Evolutionary conservation across 2,888 invertebrate genomes (phyloP).

Genomic region (Dryocosmus kuriphilus): DNA sequence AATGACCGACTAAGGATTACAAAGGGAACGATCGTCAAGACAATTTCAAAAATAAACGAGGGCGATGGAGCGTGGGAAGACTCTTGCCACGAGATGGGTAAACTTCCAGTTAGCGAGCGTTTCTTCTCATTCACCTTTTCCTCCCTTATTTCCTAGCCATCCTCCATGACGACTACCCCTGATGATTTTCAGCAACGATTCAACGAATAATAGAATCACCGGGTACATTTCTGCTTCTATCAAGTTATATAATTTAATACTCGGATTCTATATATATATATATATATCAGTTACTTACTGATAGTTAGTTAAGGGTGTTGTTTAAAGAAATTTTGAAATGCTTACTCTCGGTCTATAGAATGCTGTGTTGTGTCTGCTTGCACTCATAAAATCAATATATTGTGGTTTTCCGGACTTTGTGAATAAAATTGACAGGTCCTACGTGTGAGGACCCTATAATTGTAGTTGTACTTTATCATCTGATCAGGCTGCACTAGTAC

Average conservation of each 20-base stretch:
- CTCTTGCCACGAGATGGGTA: constrained; percentile 47
- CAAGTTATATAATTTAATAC: background rate
- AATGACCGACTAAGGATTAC: constrained; percentile 47
- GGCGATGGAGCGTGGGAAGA: constrained; percentile 47
- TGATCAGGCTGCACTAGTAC: too few relatives aligned
- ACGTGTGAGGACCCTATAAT: too few relatives aligned
- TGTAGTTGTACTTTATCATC: too few relatives aligned
- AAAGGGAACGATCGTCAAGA: constrained; percentile 40
- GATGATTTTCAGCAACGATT: constrained; percentile 5
- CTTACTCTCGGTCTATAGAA: too few relatives aligned
- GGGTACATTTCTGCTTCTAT: background rate
- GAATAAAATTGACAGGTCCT: too few relatives aligned
- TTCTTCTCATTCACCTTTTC: constrained; percentile 39
- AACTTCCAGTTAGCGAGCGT: constrained; percentile 52
- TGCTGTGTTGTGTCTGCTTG: too few relatives aligned
- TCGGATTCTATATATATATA: background rate
- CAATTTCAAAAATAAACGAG: constrained; percentile 47
- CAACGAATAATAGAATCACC: background rate
- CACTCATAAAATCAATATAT: too few relatives aligned
- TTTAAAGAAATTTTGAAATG: too few relatives aligned
- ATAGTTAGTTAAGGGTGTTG: background rate
- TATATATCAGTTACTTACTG: background rate
- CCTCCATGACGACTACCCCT: background rate
- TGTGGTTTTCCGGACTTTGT: too few relatives aligned
- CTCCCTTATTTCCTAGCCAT: background rate